Evolutionary conservation across 2,888 invertebrate species (phyloP).

Genomic region (Aquatica leii): DNA sequence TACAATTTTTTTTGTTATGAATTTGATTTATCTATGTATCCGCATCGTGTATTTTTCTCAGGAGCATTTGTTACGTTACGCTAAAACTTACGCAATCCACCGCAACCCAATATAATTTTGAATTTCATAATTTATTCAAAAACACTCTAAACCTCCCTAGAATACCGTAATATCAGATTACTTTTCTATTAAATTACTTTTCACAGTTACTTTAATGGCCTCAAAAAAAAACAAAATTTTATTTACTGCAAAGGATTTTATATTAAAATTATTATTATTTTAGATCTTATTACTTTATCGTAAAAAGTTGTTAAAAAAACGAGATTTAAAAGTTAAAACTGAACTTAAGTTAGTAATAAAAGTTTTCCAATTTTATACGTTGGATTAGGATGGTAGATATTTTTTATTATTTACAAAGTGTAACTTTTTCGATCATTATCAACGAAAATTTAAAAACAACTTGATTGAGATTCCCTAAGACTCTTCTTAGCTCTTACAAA

Average conservation of each 20-base stretch:
- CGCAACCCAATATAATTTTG: not conserved
- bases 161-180: not conserved
- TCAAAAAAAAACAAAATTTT: not conserved
- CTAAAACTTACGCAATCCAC: not conserved
- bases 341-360: constrained; percentile 23
- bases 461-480: constrained; percentile 29
- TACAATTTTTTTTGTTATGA: too few relatives aligned
- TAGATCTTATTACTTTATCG: not conserved
- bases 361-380: constrained; percentile 33
- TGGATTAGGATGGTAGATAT: constrained; percentile 23
- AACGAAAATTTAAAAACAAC: constrained; percentile 32
- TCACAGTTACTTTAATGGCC: not conserved
- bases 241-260: not conserved
- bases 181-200: constrained; percentile 10
- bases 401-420: constrained; percentile 35
- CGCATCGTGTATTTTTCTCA: too few relatives aligned
- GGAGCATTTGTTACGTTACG: not conserved
- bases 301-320: not conserved
- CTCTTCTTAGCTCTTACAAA: constrained; percentile 10
- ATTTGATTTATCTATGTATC: too few relatives aligned
- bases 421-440: constrained; percentile 33
- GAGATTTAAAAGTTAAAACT: constrained; percentile 9
- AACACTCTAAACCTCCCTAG: not conserved
- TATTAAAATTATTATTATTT: not conserved
- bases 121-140: constrained; percentile 9